Evolutionary conservation across 2,888 invertebrate genomes (phyloP).

Genomic region (Caenorhabditis drosophilae): DNA sequence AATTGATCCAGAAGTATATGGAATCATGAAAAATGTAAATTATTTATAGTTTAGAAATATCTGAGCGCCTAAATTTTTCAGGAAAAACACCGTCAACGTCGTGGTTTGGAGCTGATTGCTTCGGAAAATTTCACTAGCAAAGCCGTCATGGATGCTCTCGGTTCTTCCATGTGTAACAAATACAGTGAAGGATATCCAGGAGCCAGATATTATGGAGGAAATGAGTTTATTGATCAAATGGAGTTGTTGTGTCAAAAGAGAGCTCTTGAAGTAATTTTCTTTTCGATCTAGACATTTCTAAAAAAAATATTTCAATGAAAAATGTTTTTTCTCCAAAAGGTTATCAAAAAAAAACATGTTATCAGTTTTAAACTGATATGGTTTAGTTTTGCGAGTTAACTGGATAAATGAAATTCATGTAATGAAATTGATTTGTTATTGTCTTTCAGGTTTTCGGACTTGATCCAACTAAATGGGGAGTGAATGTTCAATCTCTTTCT

Average conservation of each 20-base stretch:
- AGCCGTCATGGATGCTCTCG: constrained; percentile 72
- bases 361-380: no score
- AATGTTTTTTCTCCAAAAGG: no score
- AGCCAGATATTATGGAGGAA: constrained; percentile 92
- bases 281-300: background rate
- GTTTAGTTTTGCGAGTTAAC: no score
- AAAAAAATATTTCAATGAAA: background rate
- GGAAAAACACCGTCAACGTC: constrained; percentile 84
- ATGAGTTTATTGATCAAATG: constrained; percentile 91
- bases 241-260: constrained; percentile 87
- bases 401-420: no score
- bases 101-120: constrained; percentile 92
- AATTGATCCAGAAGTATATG: constrained; percentile 85
- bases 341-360: no score
- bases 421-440: no score
- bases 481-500: constrained; percentile 95
- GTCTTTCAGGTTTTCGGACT: constrained; percentile 79
- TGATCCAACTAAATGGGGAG: constrained; percentile 88
- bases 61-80: constrained; percentile 28
- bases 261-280: constrained; percentile 73
- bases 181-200: constrained; percentile 75
- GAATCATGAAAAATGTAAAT: constrained; percentile 75
- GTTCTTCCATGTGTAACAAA: constrained; percentile 74
- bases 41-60: background rate
- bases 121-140: constrained; percentile 78